Evolutionary conservation across 2,797 vertebrate species (phyloP), one percentile per base, ranked within the genome.

Genomic region (Oryzias dopingdopingensis): DNA sequence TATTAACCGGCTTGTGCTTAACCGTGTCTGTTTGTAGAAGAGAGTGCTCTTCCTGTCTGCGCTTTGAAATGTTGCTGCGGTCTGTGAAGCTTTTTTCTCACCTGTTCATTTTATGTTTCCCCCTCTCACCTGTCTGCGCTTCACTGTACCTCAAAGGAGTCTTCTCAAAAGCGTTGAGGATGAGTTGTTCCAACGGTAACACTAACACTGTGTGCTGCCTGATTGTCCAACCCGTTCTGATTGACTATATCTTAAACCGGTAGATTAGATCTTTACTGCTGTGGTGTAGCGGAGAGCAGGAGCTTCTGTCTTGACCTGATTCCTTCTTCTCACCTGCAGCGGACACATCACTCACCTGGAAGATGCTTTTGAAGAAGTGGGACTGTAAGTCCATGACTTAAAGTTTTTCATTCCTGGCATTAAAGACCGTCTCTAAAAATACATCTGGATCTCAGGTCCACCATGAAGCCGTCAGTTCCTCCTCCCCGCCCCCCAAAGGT

Each of bases 401-500:
- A 42, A 32, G 40, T 14, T 26, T 44, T 2, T 20, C 40, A 14
- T 54, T 47, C 12, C 17, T 15, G 14, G 13, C 20, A 44, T 18
- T 22, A 24, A 42, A 1, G 29, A 63, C 0, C 58, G 32, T 54
- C 5, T 67, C 3, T 59, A 32, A 56, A 43, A 45, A 22, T 22
- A 42, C 62, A 3, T 37, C 32, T 67, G n/a, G 24, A 0, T 91
- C 89, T 73, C 78, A 98, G 96, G 50, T 95, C 94, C 0, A 98
- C 96, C 1, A 89, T 97, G 14, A 97, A 95, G 81, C 91, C 92
- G 32, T 92, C 89, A 40, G 44, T 91, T 68, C 96, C 95, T 0
- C 97, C 96, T 71, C 96, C 97, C 0, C 89, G 98, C 18, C 97
- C 97, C 62, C 96, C 96, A 14, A 99, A 99, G 94, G 97, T 99